phyloP scores from a whole-genome alignment of 2,113 vertebrate species.

The Gasterosteus nipponicus region DNA sequence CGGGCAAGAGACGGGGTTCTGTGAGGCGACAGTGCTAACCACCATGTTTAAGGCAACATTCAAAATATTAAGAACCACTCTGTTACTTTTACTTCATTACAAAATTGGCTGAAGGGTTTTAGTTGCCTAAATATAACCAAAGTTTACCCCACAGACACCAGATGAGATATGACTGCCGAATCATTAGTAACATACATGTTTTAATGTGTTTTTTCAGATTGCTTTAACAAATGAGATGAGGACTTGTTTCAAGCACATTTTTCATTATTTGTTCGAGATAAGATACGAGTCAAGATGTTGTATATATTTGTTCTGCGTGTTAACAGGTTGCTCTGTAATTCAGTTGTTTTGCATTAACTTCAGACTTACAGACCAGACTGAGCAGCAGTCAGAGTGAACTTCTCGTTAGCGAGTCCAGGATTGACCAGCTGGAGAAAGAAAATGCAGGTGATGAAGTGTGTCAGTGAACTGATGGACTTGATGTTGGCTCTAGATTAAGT shows the following conservation, averaged over 20 bases:
- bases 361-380: conserved; percentile 23
- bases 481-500: neutral
- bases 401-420: neutral
- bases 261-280: too few relatives aligned
- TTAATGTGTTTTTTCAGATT: too few relatives aligned
- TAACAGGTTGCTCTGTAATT: neutral
- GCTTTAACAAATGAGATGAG: neutral
- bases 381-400: conserved; percentile 19
- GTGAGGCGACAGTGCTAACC: too few relatives aligned
- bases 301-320: neutral
- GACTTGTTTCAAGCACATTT: neutral
- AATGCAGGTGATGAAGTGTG: neutral
- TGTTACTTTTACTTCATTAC: too few relatives aligned
- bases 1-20: too few relatives aligned
- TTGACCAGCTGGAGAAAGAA: conserved; percentile 5
- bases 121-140: too few relatives aligned
- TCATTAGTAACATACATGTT: too few relatives aligned
- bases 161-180: too few relatives aligned
- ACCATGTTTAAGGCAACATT: too few relatives aligned
- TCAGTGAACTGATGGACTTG: neutral
- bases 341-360: neutral
- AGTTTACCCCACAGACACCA: too few relatives aligned
- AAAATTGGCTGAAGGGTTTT: too few relatives aligned
- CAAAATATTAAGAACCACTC: too few relatives aligned
- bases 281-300: neutral